Evolutionary conservation across 2,888 invertebrate genomes (phyloP), one percentile per base, ranked within the genome.

Genomic region (Brachyptera putata): DNA sequence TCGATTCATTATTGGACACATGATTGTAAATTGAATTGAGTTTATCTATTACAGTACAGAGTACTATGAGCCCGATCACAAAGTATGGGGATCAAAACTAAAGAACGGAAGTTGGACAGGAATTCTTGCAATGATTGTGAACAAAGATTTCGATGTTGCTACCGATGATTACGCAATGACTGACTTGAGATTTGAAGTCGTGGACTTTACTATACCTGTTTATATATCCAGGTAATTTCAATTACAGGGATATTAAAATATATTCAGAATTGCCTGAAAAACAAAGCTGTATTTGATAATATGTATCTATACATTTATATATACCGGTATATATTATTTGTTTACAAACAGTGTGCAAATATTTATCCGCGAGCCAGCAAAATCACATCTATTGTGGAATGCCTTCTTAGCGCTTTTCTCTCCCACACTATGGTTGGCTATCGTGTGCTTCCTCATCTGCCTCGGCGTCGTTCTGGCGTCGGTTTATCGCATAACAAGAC

Each of bases 341-440:
- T n/a, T n/a, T n/a, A n/a, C n/a, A n/a, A n/a, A n/a, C 30, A 39
- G 41, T 16, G 21, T 22, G 24, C 16, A 25, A 2, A 34, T 57
- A 1, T 57, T 24, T 26, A 57, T 57, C 41, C 18, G 37, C 16
- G 21, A 16, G 2, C 57, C 57, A 9, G 21, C n/a, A 24, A 57
- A 7, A 2, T 14, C 25, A 25, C 37, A 37, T 3, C 41, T 57
- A 16, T 22, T 25, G 14, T 57, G 57, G 57, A 57, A 21, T 18
- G 22, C 18, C 41, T 57, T 57, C 57, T 43, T 57, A 25, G 57
- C 41, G 46, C 57, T 57, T 24, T 57, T 57, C 57, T 30, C 41
- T 14, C 18, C 26, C 18, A 57, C 57, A 14, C 57, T 57, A 26
- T 57, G 57, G 57, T 14, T 57, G 24, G n/a, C 24, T 13, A 57